Conservation (phyloP, 2,113 vertebrate species). For the Chauna torquata region DNA sequence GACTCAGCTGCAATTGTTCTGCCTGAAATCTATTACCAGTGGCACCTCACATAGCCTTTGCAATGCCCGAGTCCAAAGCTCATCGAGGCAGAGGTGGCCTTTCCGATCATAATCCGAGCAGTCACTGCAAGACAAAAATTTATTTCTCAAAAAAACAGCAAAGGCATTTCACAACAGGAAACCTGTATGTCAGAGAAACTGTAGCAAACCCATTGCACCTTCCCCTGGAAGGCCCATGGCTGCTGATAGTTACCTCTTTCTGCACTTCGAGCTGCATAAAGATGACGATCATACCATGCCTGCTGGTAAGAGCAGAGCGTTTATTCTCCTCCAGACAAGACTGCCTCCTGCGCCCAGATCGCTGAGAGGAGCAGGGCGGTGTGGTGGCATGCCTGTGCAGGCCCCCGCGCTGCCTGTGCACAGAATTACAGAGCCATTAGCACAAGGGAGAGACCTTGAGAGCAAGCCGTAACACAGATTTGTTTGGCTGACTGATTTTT, state of each 20-base stretch:
- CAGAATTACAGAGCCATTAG: not conserved
- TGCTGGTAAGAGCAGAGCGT: not conserved
- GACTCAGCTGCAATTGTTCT: not conserved
- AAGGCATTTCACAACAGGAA: not conserved
- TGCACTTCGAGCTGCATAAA: not conserved
- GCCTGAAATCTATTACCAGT: not conserved
- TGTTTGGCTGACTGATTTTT: not conserved
- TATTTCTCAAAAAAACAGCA: not conserved
- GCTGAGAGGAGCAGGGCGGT: not conserved
- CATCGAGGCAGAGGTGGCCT: not conserved
- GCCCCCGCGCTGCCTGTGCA: accelerated
- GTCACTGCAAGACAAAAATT: not conserved
- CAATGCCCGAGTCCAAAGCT: not conserved
- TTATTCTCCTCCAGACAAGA: not conserved
- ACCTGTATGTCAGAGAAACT: not conserved
- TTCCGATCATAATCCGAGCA: not conserved
- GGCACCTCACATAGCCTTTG: not conserved
- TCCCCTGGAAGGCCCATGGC: not conserved
- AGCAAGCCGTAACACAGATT: not conserved
- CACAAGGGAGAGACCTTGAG: not conserved
- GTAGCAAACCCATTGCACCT: not conserved
- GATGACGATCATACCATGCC: not conserved
- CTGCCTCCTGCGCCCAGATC: not conserved
- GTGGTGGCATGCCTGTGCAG: not conserved
- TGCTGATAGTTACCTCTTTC: not conserved